phyloP scores from a whole-genome alignment of 2,888 invertebrate species.

The Spialia ferax region DNA sequence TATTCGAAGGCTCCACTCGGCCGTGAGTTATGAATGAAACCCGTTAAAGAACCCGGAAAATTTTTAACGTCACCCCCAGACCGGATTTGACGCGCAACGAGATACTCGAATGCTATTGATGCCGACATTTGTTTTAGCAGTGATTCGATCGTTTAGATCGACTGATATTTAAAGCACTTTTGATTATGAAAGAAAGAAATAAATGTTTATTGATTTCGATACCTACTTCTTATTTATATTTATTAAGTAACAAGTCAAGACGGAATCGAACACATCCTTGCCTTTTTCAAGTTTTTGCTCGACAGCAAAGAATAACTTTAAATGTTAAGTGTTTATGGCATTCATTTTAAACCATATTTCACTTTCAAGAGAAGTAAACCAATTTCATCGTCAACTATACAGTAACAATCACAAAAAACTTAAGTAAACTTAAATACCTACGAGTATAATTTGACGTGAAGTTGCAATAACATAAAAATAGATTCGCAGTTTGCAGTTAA shows the following conservation, averaged over 20 bases:
- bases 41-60: constrained; percentile 86
- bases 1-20: constrained; percentile 84
- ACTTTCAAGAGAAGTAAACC: neutral
- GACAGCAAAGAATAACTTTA: too few species aligned
- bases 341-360: neutral
- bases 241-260: neutral
- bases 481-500: constrained; percentile 16
- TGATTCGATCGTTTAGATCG: constrained; percentile 9
- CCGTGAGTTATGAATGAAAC: constrained; percentile 86
- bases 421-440: neutral
- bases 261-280: neutral
- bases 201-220: neutral
- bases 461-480: neutral
- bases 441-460: neutral
- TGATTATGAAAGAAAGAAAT: neutral
- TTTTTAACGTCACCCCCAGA: constrained; percentile 73
- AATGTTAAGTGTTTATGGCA: too few species aligned
- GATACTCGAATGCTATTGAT: constrained; percentile 48
- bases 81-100: constrained; percentile 56
- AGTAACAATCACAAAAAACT: too few species aligned
- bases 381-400: too few species aligned
- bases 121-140: constrained; percentile 30
- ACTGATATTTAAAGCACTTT: neutral
- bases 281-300: too few species aligned
- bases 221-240: too few species aligned